Conservation (phyloP, 2,113 vertebrate species). For the Marmota flaviventris region DNA sequence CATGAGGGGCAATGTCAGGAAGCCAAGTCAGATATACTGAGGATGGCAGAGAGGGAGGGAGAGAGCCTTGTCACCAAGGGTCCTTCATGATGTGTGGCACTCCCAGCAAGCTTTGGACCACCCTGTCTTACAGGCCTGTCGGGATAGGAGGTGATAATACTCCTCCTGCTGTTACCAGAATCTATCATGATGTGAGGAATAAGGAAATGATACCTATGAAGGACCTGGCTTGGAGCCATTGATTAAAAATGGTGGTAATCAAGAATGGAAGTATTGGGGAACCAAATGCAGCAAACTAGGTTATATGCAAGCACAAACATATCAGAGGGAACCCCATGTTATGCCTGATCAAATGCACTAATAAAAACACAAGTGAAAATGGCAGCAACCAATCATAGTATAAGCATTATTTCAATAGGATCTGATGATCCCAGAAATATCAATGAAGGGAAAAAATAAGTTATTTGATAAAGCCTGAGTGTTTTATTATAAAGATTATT, state of each 20-base stretch:
- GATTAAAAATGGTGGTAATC: too few species aligned
- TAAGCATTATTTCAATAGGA: background rate
- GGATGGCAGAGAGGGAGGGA: background rate
- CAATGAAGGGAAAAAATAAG: background rate
- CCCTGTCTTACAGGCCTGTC: background rate
- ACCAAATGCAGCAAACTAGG: too few species aligned
- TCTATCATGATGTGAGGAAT: background rate
- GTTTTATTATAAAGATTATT: background rate
- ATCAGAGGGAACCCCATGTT: too few species aligned
- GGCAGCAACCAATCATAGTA: background rate
- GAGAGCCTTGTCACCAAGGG: background rate
- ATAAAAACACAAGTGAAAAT: background rate
- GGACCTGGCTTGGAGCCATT: background rate
- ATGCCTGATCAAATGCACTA: too few species aligned
- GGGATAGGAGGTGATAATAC: background rate
- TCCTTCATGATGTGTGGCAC: background rate
- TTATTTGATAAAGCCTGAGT: background rate
- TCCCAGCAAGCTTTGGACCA: background rate
- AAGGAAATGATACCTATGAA: background rate
- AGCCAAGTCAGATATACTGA: background rate
- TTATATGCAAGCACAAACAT: too few species aligned
- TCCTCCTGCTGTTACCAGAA: background rate
- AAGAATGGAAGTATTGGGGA: too few species aligned
- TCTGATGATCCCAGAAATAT: slow-evolving; percentile 12
- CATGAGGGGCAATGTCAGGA: background rate